Evolutionary conservation across 2,797 vertebrate genomes (phyloP).

Genomic region (Orientallactaga sibirica): DNA sequence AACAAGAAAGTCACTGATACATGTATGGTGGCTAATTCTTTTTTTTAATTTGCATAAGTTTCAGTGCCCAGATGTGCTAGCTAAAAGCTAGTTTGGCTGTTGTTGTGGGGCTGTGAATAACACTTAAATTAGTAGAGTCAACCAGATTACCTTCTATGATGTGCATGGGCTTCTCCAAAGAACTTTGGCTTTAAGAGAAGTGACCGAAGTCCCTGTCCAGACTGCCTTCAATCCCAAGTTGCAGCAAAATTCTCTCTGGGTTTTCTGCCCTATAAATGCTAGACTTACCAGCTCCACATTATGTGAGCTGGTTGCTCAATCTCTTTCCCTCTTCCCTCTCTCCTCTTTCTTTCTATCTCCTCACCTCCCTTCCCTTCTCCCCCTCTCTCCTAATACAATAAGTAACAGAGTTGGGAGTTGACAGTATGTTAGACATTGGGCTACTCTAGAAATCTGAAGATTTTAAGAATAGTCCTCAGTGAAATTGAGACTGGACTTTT

Average conservation of each 20-base stretch:
- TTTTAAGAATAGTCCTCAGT: background rate
- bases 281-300: background rate
- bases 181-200: background rate
- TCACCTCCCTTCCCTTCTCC: no score
- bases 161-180: background rate
- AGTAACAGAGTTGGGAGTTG: background rate
- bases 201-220: background rate
- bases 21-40: background rate
- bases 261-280: background rate
- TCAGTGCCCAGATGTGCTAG: background rate
- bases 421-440: background rate
- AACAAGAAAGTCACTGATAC: no score
- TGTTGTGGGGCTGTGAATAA: background rate
- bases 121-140: conserved; percentile 57
- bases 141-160: background rate
- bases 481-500: background rate
- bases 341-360: no score
- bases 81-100: background rate
- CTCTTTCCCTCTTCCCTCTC: background rate
- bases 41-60: background rate
- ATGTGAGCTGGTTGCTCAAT: background rate
- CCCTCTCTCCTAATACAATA: background rate
- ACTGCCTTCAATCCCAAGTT: background rate
- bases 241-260: background rate
- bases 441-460: background rate